These are phyloP conservation scores for Gryon sp. DNA, from an alignment of 1,140 invertebrate genomes.

Conservation along the genomic window DNA sequence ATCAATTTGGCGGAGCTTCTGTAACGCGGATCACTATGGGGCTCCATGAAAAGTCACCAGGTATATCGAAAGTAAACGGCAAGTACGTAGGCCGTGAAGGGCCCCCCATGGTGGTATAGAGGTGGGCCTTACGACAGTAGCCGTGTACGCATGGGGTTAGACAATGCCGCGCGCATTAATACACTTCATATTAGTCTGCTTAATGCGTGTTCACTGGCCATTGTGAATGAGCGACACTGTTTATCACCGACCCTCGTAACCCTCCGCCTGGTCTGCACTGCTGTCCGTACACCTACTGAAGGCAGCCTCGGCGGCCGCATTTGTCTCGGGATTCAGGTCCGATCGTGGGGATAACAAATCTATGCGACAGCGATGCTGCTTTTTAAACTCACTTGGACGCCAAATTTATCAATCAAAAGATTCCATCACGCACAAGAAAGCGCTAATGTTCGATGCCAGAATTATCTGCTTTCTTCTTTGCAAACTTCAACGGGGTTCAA, in stretches of 20 bases:
- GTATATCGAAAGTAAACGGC: conserved; percentile 66
- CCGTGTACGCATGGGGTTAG: conserved; percentile 76
- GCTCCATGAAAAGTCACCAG: conserved; percentile 70
- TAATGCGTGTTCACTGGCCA: conserved; percentile 79
- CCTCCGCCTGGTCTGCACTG: conserved; percentile 53
- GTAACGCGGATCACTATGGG: conserved; percentile 59
- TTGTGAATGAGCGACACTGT: conserved; percentile 80
- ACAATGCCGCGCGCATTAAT: conserved; percentile 80
- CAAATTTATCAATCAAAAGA: conserved; percentile 67
- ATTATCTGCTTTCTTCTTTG: conserved; percentile 41
- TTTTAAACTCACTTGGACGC: conserved; percentile 59
- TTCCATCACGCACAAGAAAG: conserved; percentile 52
- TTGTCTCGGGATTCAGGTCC: conserved; percentile 72
- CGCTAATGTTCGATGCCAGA: conserved; percentile 52
- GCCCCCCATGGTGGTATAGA: conserved; percentile 76
- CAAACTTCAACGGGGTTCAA: not conserved
- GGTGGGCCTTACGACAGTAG: conserved; percentile 77
- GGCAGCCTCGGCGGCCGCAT: conserved; percentile 70
- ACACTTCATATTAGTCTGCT: conserved; percentile 80
- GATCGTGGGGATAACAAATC: conserved; percentile 75
- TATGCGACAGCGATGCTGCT: conserved; percentile 61
- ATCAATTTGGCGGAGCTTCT: conserved; percentile 60
- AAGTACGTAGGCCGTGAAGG: conserved; percentile 65
- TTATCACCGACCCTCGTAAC: conserved; percentile 79
- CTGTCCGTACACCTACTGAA: conserved; percentile 51